Evolutionary conservation across 2,113 vertebrate species (phyloP), one percentile per base, ranked within the genome.

Genomic region (Suricata suricatta): DNA sequence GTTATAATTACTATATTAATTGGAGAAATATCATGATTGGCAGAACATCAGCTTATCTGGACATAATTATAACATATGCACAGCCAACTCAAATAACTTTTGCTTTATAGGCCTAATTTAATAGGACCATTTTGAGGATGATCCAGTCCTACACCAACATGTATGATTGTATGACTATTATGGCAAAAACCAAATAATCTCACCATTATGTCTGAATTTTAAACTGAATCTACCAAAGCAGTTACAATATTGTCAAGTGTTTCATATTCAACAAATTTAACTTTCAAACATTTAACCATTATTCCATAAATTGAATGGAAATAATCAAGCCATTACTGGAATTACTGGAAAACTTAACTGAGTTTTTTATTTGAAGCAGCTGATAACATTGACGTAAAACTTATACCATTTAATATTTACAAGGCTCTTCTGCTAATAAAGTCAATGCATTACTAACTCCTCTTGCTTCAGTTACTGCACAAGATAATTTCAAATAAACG

Each of bases 361-460:
- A 71, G 68, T 91, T 95, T 96, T 76, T 64, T 54, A 33, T 69
- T 96, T 86, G 17, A 96, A 92, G 44, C 31, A 93, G 16, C n/a
- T 90, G 47, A 63, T 93, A 33, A 81, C 35, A 88, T 9, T 76
- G 44, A 76, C 47, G 66, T 25, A 87, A 90, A 68, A 95, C 69
- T 44, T 90, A 57, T 52, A 74, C n/a, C 47, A 95, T 7, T 90
- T 93, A 81, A 71, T 94, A 90, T 90, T 94, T 95, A 60, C 29
- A 93, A 97, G 94, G 80, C 44, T 92, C 64, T 94, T 92, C 33
- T 41, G 41, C 4, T 80, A 74, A 80, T 60, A 77, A n/a, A 94
- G 76, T 25, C n/a, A 84, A 80, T 60, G 66, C 5, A 81, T 63
- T 81, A 95, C 50, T 52, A 90, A 21, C 13, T 92, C 66, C 83